These are phyloP conservation scores for Sylvicola cinctus DNA, from an alignment of 2,888 invertebrate species.

Conservation along the genomic window DNA sequence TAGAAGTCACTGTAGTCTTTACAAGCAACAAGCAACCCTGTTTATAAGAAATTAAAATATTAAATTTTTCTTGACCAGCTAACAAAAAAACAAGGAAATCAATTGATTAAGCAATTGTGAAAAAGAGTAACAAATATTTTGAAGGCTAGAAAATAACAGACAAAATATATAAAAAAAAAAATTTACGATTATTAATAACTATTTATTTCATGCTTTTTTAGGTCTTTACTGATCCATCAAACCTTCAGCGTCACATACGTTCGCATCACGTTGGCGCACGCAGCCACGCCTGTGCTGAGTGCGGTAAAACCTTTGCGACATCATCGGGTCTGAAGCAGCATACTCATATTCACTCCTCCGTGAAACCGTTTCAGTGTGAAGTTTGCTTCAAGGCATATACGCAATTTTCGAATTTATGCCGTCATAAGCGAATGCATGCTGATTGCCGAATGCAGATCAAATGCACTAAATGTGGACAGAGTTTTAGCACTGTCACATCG, in stretches of 20 bases:
- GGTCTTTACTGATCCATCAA: conserved; percentile 91
- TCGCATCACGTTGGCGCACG: conserved; percentile 89
- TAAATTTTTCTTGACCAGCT: too few relatives aligned
- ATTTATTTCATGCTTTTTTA: conserved; percentile 31
- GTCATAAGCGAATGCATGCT: conserved; percentile 98
- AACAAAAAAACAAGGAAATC: too few relatives aligned
- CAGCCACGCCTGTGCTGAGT: conserved; percentile 93
- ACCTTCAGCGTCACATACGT: conserved; percentile 90
- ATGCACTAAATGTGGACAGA: conserved; percentile 85
- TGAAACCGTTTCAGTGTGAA: conserved; percentile 93
- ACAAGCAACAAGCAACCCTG: too few relatives aligned
- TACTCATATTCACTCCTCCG: conserved; percentile 95
- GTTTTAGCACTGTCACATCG: conserved; percentile 79
- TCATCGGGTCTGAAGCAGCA: conserved; percentile 97
- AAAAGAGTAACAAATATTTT: too few relatives aligned
- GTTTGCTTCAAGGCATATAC: conserved; percentile 98
- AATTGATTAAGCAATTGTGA: too few relatives aligned
- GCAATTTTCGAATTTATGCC: conserved; percentile 96
- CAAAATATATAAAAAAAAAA: too few relatives aligned
- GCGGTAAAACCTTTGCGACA: conserved; percentile 96
- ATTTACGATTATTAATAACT: too few relatives aligned
- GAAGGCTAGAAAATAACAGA: too few relatives aligned
- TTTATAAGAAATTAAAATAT: too few relatives aligned
- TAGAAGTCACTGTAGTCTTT: too few relatives aligned
- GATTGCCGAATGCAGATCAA: conserved; percentile 86